Conservation (phyloP, 1,140 invertebrate genomes). For the Trichonephila clavata region DNA sequence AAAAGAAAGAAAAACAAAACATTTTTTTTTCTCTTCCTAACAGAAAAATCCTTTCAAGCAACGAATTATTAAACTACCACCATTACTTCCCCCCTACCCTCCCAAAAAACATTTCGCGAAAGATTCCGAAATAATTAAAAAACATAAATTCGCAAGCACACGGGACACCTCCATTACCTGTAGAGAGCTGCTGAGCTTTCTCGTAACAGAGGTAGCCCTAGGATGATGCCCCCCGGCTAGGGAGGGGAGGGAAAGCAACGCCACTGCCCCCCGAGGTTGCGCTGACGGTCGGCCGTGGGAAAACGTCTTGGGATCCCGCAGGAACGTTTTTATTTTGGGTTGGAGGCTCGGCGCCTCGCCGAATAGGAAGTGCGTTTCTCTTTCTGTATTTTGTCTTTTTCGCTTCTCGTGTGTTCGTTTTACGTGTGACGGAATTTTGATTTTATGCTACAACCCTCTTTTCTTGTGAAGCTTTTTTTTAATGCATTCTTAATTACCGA, state of each 20-base stretch:
- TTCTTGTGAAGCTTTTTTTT: neutral
- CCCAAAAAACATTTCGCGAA: neutral
- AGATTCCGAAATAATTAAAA: constrained; percentile 33
- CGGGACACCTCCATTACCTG: constrained; percentile 3
- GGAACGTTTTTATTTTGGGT: constrained; percentile 40
- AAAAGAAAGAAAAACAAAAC: neutral
- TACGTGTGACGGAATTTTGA: neutral
- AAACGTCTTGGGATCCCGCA: constrained; percentile 11
- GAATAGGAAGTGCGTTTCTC: constrained; percentile 33
- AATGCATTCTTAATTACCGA: neutral
- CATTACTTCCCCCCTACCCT: neutral
- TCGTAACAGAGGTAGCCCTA: constrained; percentile 23
- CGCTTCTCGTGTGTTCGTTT: neutral
- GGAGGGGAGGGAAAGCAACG: neutral
- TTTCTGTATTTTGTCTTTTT: neutral
- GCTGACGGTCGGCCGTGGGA: constrained; percentile 50
- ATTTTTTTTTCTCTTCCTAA: neutral
- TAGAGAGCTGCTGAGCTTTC: constrained; percentile 20
- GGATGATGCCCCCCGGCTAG: neutral
- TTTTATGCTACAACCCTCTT: neutral
- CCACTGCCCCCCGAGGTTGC: neutral
- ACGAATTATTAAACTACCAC: constrained; percentile 20
- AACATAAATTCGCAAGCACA: neutral
- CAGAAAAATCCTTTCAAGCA: constrained; percentile 3
- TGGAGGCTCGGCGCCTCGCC: constrained; percentile 1